Percentiles rank a stretch among this genome's conserved stretches.
These are phyloP conservation scores for Centruroides sculpturatus DNA, from an alignment of 1,140 invertebrate genomes.

Conservation along the genomic window DNA sequence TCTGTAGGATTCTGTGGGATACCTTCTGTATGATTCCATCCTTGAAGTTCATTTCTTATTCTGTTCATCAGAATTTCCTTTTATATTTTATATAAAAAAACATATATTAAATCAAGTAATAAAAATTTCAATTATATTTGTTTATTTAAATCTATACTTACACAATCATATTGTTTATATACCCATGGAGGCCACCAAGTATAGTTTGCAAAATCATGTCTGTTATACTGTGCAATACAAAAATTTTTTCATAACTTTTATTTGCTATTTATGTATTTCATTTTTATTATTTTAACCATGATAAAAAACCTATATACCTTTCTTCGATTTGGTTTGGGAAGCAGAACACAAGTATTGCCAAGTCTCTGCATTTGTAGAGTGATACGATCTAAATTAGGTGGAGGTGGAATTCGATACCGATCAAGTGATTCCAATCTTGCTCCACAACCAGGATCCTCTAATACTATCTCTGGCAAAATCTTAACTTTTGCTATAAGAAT, in stretches of 20 bases:
- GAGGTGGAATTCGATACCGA: constrained; percentile 19
- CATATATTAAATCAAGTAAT: background rate
- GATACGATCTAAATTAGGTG: background rate
- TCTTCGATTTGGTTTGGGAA: background rate
- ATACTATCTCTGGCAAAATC: constrained; percentile 46
- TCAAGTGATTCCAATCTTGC: constrained; percentile 29
- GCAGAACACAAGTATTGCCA: background rate
- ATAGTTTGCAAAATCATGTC: constrained; percentile 28
- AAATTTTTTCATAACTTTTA: no score
- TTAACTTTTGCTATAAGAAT: constrained; percentile 39
- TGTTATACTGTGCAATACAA: constrained; percentile 20
- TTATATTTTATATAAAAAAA: background rate
- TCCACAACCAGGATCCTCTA: constrained; percentile 35
- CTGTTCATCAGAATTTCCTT: constrained; percentile 21
- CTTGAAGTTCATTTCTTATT: constrained; percentile 25
- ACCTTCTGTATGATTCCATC: constrained; percentile 27
- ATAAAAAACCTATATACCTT: background rate
- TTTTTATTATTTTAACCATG: no score
- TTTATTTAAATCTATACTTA: constrained; percentile 20
- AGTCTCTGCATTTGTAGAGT: background rate
- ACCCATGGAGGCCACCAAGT: constrained; percentile 42
- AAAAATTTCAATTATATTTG: background rate
- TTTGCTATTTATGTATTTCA: no score
- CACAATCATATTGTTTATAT: constrained; percentile 49
- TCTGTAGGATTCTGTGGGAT: constrained; percentile 48